phyloP scores from a whole-genome alignment of 2,888 invertebrate genomes.

The Polia nebulosa region DNA sequence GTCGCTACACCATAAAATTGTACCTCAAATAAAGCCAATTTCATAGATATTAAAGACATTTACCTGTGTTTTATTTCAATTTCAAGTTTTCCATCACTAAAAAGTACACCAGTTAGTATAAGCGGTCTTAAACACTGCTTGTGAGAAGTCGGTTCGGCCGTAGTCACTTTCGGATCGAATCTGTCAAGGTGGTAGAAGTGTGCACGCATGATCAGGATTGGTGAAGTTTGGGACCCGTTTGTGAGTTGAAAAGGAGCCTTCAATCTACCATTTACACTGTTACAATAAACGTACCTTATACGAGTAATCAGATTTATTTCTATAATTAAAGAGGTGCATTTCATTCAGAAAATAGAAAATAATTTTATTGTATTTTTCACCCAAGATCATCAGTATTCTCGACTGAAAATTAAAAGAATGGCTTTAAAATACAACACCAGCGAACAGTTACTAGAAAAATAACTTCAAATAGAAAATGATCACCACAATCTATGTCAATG shows the following conservation, averaged over 20 bases:
- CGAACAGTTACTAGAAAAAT: neutral
- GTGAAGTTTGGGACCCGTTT: too few relatives aligned
- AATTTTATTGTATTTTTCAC: constrained; percentile 20
- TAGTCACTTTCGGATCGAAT: neutral
- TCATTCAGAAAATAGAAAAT: constrained; percentile 15
- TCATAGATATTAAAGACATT: too few relatives aligned
- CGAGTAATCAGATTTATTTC: constrained; percentile 30
- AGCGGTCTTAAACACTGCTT: too few relatives aligned
- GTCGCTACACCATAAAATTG: too few relatives aligned
- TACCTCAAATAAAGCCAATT: too few relatives aligned
- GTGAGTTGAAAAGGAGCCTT: neutral
- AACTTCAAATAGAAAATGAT: neutral
- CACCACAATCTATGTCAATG: too few relatives aligned
- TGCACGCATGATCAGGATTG: neutral
- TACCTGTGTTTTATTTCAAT: too few relatives aligned
- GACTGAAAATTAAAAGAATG: constrained; percentile 27
- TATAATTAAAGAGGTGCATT: constrained; percentile 44
- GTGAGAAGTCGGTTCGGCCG: too few relatives aligned
- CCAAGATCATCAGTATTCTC: neutral
- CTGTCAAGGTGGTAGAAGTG: neutral
- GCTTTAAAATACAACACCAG: neutral
- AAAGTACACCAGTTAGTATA: too few relatives aligned
- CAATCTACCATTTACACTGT: neutral
- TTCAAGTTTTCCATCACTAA: too few relatives aligned
- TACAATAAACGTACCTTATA: constrained; percentile 33